Percentiles rank a stretch among this genome's conserved stretches.
These are phyloP conservation scores for Biston stratarius DNA, from an alignment of 2,888 invertebrate genomes.

Conservation along the genomic window DNA sequence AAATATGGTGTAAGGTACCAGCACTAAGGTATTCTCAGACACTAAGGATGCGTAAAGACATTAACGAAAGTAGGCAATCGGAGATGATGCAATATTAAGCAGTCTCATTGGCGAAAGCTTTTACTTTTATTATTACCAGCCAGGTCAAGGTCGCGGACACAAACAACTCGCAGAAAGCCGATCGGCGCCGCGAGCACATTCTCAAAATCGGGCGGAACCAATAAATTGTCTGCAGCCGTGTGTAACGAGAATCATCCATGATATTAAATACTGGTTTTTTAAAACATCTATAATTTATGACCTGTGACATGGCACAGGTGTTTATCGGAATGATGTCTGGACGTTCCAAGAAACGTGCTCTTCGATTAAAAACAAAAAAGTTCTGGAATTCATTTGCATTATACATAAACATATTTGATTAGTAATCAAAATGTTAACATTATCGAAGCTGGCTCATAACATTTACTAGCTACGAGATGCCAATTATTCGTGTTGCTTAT, in stretches of 20 bases:
- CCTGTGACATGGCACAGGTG: constrained; percentile 58
- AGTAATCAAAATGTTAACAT: constrained; percentile 26
- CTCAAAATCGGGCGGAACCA: constrained; percentile 60
- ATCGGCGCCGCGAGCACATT: constrained; percentile 70
- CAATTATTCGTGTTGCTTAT: constrained; percentile 1
- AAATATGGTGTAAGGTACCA: too few species aligned
- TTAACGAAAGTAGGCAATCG: constrained; percentile 37
- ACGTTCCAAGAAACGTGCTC: constrained; percentile 50
- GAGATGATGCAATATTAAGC: constrained; percentile 42
- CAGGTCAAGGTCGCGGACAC: constrained; percentile 76
- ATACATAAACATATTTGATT: constrained; percentile 7
- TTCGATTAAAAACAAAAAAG: constrained; percentile 17
- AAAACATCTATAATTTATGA: constrained; percentile 61
- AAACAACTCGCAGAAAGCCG: constrained; percentile 74
- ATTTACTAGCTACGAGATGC: background rate
- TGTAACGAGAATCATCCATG: constrained; percentile 43
- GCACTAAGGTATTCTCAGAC: background rate
- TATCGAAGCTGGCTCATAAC: constrained; percentile 25
- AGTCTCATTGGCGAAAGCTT: constrained; percentile 73
- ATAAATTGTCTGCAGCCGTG: constrained; percentile 68
- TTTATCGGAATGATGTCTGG: constrained; percentile 52
- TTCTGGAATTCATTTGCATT: constrained; percentile 24
- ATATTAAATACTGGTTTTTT: constrained; percentile 48
- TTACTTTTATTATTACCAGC: constrained; percentile 74
- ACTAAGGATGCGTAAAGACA: constrained; percentile 33